Base-by-base conservation (phyloP, 2,797 vertebrate species). In the Rhinella marina region DNA sequence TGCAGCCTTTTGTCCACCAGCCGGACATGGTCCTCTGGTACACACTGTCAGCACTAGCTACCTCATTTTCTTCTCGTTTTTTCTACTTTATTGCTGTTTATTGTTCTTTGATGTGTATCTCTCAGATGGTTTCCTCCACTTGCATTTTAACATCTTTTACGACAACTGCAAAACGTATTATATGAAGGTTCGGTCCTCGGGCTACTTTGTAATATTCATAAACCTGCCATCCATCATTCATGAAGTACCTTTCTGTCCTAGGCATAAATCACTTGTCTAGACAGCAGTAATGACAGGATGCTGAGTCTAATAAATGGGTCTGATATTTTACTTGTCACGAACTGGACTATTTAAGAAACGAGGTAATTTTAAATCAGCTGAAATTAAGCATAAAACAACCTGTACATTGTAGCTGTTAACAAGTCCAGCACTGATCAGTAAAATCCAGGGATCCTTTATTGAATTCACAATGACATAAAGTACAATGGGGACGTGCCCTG, bases 41-140 rank as follows among this genome's bases (percentile, higher is more conserved):
- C 19, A 70, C 12, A 12, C 75, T 17, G 17, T 68, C 62, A 21
- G 29, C 61, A 72, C 29, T 72, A 54, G 54, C 54, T 29, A 17
- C 7, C 61, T 32, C n/a, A n/a, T 61, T 81, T 73, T 27, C 48
- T 8, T 48, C 21, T 80, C 13, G 57, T n/a, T 23, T 81, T 41
- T 76, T 17, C 16, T 48, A 23, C 57, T 64, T 75, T 52, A 41
- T 19, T 62, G 62, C 23, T 48, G 70, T 77, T 64, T 82, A 82
- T 89, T 84, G 62, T 80, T 83, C 10, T 21, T 48, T 77, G 72
- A 82, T 86, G 27, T 68, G 3, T 70, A 70, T 82, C 84, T 56
- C 10, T 73, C 50, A 52, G 66, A 89, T 81, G 52, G 64, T 61
- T 86, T 82, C 70, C 80, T 68, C 16, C 25, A 54, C 13, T 76